Evolutionary conservation across 2,113 vertebrate species (phyloP).

Genomic region (Glareola pratincola): DNA sequence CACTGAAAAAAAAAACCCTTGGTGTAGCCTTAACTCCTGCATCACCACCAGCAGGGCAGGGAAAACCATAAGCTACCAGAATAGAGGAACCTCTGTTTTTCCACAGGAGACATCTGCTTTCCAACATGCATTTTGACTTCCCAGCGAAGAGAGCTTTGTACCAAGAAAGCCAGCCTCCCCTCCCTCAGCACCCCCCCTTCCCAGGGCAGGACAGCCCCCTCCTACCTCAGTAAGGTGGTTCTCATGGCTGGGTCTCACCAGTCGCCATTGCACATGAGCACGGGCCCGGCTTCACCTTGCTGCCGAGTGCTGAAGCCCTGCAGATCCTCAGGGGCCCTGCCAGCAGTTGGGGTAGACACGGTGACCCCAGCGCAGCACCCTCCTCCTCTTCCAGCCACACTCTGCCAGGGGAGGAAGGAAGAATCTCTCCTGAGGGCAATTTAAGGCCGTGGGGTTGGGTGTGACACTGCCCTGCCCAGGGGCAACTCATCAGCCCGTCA

Average conservation of each 20-base stretch:
- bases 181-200: fast-evolving
- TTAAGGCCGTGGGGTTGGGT: neutral
- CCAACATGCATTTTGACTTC: neutral
- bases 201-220: neutral
- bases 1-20: neutral
- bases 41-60: neutral
- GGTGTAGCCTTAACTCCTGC: neutral
- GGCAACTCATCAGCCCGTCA: neutral
- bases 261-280: fast-evolving
- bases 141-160: neutral
- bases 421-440: fast-evolving
- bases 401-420: fast-evolving
- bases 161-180: neutral
- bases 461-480: neutral
- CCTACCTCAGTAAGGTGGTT: neutral
- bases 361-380: neutral
- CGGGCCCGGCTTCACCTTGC: fast-evolving
- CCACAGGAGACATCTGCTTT: neutral
- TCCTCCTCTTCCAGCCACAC: neutral
- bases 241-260: neutral
- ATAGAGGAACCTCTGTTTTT: neutral
- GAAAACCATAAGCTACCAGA: neutral
- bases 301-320: neutral
- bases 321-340: fast-evolving
- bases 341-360: fast-evolving